A percentile compares a stretch with the other conserved stretches of the same genome.
These are phyloP conservation scores for Hermodice carunculata DNA, from an alignment of 2,888 invertebrate genomes.

Conservation along the genomic window DNA sequence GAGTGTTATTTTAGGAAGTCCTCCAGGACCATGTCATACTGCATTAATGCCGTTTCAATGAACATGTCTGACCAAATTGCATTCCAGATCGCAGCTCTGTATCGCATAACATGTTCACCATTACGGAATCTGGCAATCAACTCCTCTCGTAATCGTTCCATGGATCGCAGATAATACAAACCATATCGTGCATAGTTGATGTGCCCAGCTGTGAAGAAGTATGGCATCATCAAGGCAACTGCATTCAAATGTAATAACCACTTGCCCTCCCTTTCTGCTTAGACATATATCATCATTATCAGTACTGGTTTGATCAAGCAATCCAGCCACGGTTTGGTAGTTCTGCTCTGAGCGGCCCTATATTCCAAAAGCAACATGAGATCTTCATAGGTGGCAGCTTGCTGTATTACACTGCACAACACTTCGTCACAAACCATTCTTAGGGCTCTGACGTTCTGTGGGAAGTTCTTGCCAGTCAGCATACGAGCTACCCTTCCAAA, in stretches of 20 bases:
- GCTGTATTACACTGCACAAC: constrained; percentile 15
- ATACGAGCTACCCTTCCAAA: constrained; percentile 43
- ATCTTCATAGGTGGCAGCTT: background rate
- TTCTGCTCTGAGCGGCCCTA: background rate
- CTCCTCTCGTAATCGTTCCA: constrained; percentile 32
- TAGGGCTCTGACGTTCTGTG: constrained; percentile 40
- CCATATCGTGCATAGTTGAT: constrained; percentile 43
- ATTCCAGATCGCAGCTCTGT: constrained; percentile 15
- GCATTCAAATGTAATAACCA: constrained; percentile 39
- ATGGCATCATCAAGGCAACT: constrained; percentile 38
- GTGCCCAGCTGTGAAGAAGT: constrained; percentile 45
- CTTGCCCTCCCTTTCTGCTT: constrained; percentile 41
- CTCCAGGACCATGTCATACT: constrained; percentile 42
- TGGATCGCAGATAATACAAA: constrained; percentile 40
- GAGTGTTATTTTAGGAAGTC: constrained; percentile 45
- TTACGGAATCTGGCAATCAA: constrained; percentile 29
- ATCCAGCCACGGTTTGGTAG: constrained; percentile 36
- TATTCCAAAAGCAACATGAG: constrained; percentile 3
- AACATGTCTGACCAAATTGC: constrained; percentile 44
- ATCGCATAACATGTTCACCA: constrained; percentile 44
- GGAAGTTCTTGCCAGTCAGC: constrained; percentile 46
- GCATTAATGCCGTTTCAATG: constrained; percentile 47
- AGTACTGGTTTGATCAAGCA: constrained; percentile 37
- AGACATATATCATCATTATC: constrained; percentile 38
- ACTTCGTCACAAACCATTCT: constrained; percentile 36